Evolutionary conservation across 1,140 invertebrate species (phyloP).

Genomic region (Lepeophtheirus salmonis): DNA sequence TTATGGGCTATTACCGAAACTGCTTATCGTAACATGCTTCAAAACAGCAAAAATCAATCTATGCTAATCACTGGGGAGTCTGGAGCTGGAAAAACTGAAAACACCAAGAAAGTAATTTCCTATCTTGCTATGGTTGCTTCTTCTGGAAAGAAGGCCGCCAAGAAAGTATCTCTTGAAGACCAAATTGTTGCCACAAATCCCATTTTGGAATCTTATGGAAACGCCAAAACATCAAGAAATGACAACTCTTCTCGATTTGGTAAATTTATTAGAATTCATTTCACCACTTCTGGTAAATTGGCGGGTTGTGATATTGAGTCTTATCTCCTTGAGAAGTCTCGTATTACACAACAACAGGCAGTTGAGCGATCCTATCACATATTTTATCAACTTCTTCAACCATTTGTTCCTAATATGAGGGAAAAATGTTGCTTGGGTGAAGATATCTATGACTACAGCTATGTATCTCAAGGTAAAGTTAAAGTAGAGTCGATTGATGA

Average conservation of each 20-base stretch:
- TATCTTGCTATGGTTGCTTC: conserved; percentile 43
- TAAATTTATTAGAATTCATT: conserved; percentile 99
- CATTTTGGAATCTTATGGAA: conserved; percentile 76
- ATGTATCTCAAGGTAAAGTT: conserved; percentile 53
- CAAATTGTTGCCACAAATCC: conserved; percentile 91
- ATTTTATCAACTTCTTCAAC: conserved; percentile 94
- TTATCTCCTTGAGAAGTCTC: conserved; percentile 97
- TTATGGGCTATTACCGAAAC: conserved; percentile 99
- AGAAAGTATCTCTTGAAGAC: conserved; percentile 22
- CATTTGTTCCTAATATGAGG: conserved; percentile 51
- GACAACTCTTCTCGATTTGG: conserved; percentile 63
- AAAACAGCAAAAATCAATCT: conserved; percentile 34
- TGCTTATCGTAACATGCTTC: conserved; percentile 98
- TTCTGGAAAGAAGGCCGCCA: conserved; percentile 28
- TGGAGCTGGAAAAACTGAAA: conserved; percentile 57
- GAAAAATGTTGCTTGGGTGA: conserved; percentile 61
- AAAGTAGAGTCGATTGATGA: conserved; percentile 54
- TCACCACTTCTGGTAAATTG: conserved; percentile 93
- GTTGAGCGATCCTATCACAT: conserved; percentile 99
- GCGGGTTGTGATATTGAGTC: conserved; percentile 99
- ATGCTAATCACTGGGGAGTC: conserved; percentile 63
- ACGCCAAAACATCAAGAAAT: background rate
- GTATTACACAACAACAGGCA: conserved; percentile 96
- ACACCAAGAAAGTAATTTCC: conserved; percentile 37
- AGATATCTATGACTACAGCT: conserved; percentile 48